phyloP scores from a whole-genome alignment of 1,140 invertebrate genomes.

The Hydropsyche tenuis region DNA sequence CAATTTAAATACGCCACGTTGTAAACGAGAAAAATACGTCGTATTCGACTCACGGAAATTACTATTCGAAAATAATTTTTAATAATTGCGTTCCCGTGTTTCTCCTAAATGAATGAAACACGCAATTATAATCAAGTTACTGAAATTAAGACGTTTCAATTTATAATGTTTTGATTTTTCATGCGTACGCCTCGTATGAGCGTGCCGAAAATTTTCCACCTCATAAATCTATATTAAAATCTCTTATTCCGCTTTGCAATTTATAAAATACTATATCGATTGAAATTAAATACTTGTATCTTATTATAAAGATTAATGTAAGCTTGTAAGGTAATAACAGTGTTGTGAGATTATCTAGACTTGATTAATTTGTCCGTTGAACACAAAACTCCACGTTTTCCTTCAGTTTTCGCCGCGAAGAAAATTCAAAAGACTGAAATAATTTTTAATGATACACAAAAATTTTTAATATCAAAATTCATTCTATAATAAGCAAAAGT shows the following conservation, averaged over 20 bases:
- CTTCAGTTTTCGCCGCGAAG: neutral
- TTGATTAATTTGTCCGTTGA: conserved; percentile 16
- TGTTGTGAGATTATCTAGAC: neutral
- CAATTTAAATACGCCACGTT: neutral
- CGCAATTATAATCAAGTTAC: conserved; percentile 8
- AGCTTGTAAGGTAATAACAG: conserved; percentile 5
- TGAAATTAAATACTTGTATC: conserved; percentile 13
- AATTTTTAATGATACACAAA: too few relatives aligned
- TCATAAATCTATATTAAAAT: too few relatives aligned
- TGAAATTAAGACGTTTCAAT: too few relatives aligned
- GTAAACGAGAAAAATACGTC: neutral
- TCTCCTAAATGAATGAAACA: neutral
- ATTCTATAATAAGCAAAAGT: too few relatives aligned
- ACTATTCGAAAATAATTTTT: conserved; percentile 4
- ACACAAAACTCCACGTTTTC: neutral
- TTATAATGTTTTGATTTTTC: too few relatives aligned
- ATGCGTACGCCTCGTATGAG: too few relatives aligned
- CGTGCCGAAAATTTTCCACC: too few relatives aligned
- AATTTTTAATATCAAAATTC: too few relatives aligned
- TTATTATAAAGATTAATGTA: conserved; percentile 19
- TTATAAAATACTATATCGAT: neutral
- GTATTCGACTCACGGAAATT: conserved; percentile 2
- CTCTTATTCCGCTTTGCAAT: too few relatives aligned
- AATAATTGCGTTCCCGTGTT: conserved; percentile 14
- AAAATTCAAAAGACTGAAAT: neutral